Evolutionary conservation across 2,888 invertebrate species (phyloP).

Genomic region (Cabera pusaria): DNA sequence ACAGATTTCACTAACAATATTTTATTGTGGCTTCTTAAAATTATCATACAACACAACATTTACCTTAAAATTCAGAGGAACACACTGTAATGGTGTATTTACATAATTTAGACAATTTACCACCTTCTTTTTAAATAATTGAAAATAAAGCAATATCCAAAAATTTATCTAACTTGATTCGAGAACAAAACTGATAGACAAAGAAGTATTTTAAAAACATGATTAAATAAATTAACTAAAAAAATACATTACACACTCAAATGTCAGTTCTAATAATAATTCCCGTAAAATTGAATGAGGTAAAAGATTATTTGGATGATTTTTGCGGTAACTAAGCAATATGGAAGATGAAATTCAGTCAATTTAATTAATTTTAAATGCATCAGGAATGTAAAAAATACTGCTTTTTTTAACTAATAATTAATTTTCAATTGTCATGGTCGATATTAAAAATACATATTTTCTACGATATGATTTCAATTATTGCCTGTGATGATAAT

Average conservation of each 20-base stretch:
- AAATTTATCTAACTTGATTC: constrained; percentile 38
- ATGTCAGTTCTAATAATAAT: constrained; percentile 27
- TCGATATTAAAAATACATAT: constrained; percentile 21
- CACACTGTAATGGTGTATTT: constrained; percentile 30
- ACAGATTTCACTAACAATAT: constrained; percentile 59
- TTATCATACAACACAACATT: constrained; percentile 61
- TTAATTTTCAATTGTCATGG: constrained; percentile 38
- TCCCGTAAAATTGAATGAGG: constrained; percentile 10
- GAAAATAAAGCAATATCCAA: constrained; percentile 22
- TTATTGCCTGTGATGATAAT: constrained; percentile 29
- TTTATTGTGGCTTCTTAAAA: constrained; percentile 66
- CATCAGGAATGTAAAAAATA: constrained; percentile 30
- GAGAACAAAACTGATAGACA: constrained; percentile 4
- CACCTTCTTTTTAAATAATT: constrained; percentile 1
- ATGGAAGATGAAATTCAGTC: constrained; percentile 16
- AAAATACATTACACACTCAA: constrained; percentile 34
- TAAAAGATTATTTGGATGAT: constrained; percentile 26
- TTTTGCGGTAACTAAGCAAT: constrained; percentile 25
- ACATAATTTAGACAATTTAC: constrained; percentile 29
- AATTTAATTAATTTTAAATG: constrained; percentile 26
- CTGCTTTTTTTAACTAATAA: constrained; percentile 6
- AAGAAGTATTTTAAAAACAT: constrained; percentile 38
- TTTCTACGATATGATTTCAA: constrained; percentile 35
- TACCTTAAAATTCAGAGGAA: constrained; percentile 36
- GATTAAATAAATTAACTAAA: constrained; percentile 63